Percentiles rank a stretch among this genome's conserved stretches.
Evolutionary conservation across 2,113 vertebrate species (phyloP).

Genomic region (Aleadryas rufinucha): DNA sequence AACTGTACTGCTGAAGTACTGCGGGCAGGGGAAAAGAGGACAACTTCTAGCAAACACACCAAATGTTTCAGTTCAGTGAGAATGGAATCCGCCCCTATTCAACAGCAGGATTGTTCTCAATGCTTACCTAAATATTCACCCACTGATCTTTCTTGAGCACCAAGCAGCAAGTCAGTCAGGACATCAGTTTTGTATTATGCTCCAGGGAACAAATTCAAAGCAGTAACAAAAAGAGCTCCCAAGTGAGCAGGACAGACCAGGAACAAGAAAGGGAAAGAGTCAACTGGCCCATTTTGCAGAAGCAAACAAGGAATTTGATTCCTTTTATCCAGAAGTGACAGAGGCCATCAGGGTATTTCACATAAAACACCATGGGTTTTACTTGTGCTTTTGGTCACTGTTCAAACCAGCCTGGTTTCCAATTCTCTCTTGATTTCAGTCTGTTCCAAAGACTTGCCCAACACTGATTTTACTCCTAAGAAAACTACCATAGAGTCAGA

Average conservation of each 20-base stretch:
- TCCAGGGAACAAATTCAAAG: background rate
- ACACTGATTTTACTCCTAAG: background rate
- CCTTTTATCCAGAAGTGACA: background rate
- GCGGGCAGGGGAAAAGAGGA: background rate
- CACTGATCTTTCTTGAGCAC: background rate
- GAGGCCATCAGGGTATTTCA: background rate
- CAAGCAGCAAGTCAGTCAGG: background rate
- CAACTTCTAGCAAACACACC: background rate
- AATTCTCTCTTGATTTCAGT: background rate
- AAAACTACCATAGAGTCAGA: background rate
- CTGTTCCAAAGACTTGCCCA: background rate
- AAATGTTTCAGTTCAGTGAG: background rate
- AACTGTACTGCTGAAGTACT: rapidly evolving
- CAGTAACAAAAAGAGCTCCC: background rate
- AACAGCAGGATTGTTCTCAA: background rate
- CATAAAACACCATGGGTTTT: rapidly evolving
- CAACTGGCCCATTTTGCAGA: background rate
- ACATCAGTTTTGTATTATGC: background rate
- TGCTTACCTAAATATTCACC: background rate
- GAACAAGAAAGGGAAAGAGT: background rate
- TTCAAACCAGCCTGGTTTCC: background rate
- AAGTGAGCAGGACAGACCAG: background rate
- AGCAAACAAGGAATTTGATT: background rate
- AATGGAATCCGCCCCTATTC: background rate
- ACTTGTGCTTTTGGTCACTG: background rate